Evolutionary conservation across 2,888 invertebrate genomes (phyloP).

Genomic region (Lamellibrachia columna): DNA sequence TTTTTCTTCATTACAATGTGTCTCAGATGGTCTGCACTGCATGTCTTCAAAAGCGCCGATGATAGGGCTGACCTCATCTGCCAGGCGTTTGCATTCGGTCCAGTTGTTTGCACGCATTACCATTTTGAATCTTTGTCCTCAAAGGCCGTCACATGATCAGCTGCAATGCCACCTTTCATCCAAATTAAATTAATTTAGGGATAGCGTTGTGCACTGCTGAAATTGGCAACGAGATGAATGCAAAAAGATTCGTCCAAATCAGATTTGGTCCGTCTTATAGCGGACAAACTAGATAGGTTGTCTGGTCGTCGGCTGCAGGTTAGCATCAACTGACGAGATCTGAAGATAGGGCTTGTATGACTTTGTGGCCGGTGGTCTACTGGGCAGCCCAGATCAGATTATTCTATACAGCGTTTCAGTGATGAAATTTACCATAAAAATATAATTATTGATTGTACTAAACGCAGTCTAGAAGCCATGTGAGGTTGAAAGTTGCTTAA

Average conservation of each 20-base stretch:
- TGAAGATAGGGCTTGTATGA: background rate
- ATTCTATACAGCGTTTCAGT: background rate
- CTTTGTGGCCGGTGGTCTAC: background rate
- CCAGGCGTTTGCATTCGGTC: background rate
- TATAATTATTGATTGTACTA: background rate
- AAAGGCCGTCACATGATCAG: background rate
- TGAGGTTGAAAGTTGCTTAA: no score
- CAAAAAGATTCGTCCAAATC: constrained; percentile 12
- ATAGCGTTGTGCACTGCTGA: background rate
- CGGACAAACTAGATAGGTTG: constrained; percentile 10
- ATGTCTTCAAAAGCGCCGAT: background rate
- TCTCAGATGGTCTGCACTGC: background rate
- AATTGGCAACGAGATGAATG: background rate
- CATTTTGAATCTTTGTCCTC: background rate
- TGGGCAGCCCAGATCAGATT: background rate
- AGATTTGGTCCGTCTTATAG: background rate
- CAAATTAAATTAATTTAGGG: constrained; percentile 4
- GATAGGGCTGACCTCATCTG: background rate
- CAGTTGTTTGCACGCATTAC: background rate
- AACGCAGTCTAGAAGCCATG: background rate
- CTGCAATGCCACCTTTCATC: background rate
- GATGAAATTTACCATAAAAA: background rate
- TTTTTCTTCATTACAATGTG: background rate
- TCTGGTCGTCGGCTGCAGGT: background rate
- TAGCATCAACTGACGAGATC: background rate